Base-by-base conservation (phyloP, 2,888 invertebrate species). In the Drosophila fungiperda region DNA sequence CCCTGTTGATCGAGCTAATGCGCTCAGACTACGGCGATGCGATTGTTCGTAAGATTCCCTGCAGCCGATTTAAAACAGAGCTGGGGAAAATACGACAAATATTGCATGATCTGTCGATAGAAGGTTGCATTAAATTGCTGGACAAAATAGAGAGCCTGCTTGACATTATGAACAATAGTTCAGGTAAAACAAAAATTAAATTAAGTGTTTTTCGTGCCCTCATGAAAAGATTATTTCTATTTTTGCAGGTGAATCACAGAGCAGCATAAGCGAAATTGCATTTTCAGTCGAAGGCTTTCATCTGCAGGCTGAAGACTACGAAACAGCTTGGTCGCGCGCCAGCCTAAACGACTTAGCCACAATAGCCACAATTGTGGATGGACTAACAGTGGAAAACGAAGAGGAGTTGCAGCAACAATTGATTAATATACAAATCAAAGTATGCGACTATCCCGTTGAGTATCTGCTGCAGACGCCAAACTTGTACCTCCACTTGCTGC, bases 381-480 rank as follows among this genome's bases (percentile, higher is more conserved):
- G 62, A 57, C 12, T 78, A 52, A 35, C 64, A 0, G 38, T 29
- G n/a, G 68, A 62, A 15, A 68, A 68, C 2, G 65, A 72, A 4
- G 23, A 60, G 11, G 87, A 91, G 17, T 40, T 93, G 26, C 74
- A 88, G 3, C 83, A 89, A 57, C 83, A 88, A 1, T 48, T 93
- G 0, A 80, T 80, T 2, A 90, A 88, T 60, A 53, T 93, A 15
- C 84, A 90, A 45, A 81, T 91, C 1, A 91, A 90, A 6, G 80
- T 93, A 40, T 54, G 61, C 17, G 93, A 93, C 62, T 93, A 92
- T 80, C 93, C 93, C 1, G 79, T 89, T 0, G 93, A 93, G 58
- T 93, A 92, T 66, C 83, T 93, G 32, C 76, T 93, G 1, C 93
- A 93, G 71, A 73, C 90, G 0, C 93, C 93, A 11, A 81, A 92